Percentiles rank a stretch among this genome's conserved stretches.
phyloP scores from a whole-genome alignment of 2,888 invertebrate species.

The Gortyna flavago region DNA sequence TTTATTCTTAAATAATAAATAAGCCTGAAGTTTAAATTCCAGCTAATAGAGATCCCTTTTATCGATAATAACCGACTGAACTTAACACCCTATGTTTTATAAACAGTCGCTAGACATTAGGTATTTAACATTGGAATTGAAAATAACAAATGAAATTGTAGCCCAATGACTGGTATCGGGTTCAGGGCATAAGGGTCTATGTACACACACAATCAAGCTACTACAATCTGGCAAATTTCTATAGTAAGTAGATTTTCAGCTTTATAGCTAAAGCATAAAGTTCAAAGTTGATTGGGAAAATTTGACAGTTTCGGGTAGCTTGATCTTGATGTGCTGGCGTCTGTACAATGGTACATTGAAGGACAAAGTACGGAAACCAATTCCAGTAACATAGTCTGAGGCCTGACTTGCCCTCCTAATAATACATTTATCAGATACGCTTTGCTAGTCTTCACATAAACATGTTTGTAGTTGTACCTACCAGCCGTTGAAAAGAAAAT shows the following conservation, averaged over 20 bases:
- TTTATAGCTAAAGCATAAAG: too few relatives aligned
- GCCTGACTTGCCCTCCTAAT: too few relatives aligned
- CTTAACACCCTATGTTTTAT: too few relatives aligned
- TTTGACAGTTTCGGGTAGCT: too few relatives aligned
- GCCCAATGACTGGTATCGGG: too few relatives aligned
- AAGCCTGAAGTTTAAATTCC: neutral
- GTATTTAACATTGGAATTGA: neutral
- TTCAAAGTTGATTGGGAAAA: too few relatives aligned
- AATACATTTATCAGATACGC: too few relatives aligned
- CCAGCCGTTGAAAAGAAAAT: conserved; percentile 2
- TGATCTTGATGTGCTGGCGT: too few relatives aligned
- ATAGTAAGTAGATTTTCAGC: too few relatives aligned
- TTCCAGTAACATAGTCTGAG: neutral
- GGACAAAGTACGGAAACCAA: neutral
- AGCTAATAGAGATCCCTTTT: conserved; percentile 1
- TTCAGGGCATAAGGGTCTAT: neutral
- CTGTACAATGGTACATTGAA: neutral
- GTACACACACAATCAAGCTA: too few relatives aligned
- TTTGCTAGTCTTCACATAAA: neutral
- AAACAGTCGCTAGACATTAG: too few relatives aligned
- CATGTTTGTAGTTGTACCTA: neutral
- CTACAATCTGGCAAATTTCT: too few relatives aligned
- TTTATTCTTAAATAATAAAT: neutral
- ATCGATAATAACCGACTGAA: neutral
- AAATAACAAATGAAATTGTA: neutral